Percentiles rank a stretch among this genome's conserved stretches.
These are phyloP conservation scores for Hylomyscus alleni DNA, from an alignment of 2,797 vertebrate species.

Conservation along the genomic window DNA sequence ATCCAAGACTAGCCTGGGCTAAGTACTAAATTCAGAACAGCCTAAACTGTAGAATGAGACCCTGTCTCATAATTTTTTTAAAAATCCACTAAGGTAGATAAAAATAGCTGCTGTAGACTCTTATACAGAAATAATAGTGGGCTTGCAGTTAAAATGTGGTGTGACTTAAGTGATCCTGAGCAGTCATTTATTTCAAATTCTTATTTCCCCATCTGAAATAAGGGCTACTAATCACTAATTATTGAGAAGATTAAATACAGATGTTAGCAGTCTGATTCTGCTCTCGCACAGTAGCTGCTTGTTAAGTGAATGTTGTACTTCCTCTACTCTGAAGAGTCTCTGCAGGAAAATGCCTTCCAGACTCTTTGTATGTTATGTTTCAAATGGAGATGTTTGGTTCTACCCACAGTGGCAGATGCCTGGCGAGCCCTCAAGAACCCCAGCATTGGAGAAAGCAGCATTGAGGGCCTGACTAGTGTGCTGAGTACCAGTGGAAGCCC, in stretches of 20 bases:
- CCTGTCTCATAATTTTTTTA: background rate
- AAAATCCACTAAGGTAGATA: background rate
- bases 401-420: constrained; percentile 93
- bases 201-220: constrained; percentile 57
- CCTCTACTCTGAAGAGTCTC: constrained; percentile 33
- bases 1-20: background rate
- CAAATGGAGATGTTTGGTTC: constrained; percentile 73
- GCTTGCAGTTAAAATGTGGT: constrained; percentile 45
- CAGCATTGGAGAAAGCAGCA: constrained; percentile 97
- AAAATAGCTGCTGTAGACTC: background rate
- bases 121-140: background rate
- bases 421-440: constrained; percentile 99
- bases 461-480: constrained; percentile 96
- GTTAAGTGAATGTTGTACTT: constrained; percentile 49
- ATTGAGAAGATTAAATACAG: constrained; percentile 41
- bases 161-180: background rate
- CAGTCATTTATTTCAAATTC: constrained; percentile 63
- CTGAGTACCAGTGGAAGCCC: constrained; percentile 96
- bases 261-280: constrained; percentile 30
- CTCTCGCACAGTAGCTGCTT: constrained; percentile 2
- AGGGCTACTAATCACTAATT: constrained; percentile 16
- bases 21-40: background rate
- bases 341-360: constrained; percentile 43
- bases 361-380: background rate
- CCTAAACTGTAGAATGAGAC: background rate